Percentiles rank a stretch among this genome's conserved stretches.
These are phyloP conservation scores for Tychaedon coryphoeus DNA, from an alignment of 2,113 vertebrate species.

Conservation along the genomic window DNA sequence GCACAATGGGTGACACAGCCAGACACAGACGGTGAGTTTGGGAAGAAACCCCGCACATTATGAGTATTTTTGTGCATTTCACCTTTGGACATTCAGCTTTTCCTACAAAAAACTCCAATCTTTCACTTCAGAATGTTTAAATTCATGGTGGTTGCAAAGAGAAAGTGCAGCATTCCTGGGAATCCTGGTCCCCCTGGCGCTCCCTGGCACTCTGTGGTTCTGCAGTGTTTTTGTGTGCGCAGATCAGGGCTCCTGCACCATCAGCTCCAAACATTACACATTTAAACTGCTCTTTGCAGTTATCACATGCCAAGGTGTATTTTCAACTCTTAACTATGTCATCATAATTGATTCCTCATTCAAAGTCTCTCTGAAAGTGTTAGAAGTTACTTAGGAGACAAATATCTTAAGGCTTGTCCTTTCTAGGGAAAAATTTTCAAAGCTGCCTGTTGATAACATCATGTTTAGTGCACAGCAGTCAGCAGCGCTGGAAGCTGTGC, in stretches of 20 bases:
- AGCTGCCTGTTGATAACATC: not conserved
- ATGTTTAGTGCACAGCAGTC: not conserved
- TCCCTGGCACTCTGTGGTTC: accelerated
- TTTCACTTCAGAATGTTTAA: not conserved
- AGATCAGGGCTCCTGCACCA: not conserved
- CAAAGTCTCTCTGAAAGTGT: not conserved
- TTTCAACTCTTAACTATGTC: not conserved
- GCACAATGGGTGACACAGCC: not conserved
- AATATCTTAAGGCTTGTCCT: not conserved
- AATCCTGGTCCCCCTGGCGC: not conserved
- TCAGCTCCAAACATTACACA: not conserved
- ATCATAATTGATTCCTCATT: not conserved
- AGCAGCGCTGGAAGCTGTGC: not conserved
- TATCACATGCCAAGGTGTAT: not conserved
- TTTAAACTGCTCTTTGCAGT: not conserved
- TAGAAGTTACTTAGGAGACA: not conserved
- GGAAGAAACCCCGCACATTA: accelerated
- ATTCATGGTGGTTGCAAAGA: not conserved
- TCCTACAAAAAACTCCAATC: not conserved
- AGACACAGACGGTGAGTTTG: not conserved
- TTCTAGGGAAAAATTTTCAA: not conserved
- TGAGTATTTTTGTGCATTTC: not conserved
- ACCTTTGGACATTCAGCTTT: not conserved
- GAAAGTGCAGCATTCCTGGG: not conserved
- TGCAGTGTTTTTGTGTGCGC: not conserved